Evolutionary conservation across 2,888 invertebrate species (phyloP), one percentile per base, ranked within the genome.

Genomic region (Drosophila emarginata): DNA sequence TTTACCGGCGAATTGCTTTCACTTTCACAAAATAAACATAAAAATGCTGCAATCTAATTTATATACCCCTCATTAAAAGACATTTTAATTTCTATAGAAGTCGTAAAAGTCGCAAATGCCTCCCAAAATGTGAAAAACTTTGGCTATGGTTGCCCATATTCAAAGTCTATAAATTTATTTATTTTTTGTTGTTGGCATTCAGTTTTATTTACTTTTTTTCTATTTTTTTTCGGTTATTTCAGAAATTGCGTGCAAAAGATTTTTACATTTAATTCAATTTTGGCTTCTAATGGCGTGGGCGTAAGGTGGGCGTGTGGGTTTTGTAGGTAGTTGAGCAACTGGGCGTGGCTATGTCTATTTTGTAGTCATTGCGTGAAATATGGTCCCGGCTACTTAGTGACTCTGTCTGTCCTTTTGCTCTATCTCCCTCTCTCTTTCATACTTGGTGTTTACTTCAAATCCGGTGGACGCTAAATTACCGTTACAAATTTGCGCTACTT

Each of bases 211-310:
- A n/a, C n/a, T 37, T n/a, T n/a, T 37, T 9, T 45, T 45, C 1
- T n/a, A 4, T 37, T 37, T 37, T 12, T 12, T 36, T 45, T 45
- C 2, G 7, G 15, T 18, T 45, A 37, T 45, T 45, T 21, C 45
- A 45, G 45, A 64, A 76, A 78, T 69, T 76, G 66, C 76, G 64
- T 64, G 61, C 60, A 69, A 74, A 64, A 71, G 67, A 78, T 81
- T 76, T 73, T 40, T 61, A 51, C 56, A 77, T 80, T 86, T 70
- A 65, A 86, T 86, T 80, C 68, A 78, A 78, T 86, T 83, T 54
- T 72, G 60, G 50, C 67, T 57, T 52, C 40, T 56, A 72, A 61
- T 60, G 37, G 64, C 37, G 28, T 60, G 54, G 28, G 52, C n/a
- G 36, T 0, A 21, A 37, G 4, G 11, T 45, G 57, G 52, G 12